These are phyloP conservation scores for Verasper variegatus DNA, from an alignment of 2,113 vertebrate species.

Conservation along the genomic window DNA sequence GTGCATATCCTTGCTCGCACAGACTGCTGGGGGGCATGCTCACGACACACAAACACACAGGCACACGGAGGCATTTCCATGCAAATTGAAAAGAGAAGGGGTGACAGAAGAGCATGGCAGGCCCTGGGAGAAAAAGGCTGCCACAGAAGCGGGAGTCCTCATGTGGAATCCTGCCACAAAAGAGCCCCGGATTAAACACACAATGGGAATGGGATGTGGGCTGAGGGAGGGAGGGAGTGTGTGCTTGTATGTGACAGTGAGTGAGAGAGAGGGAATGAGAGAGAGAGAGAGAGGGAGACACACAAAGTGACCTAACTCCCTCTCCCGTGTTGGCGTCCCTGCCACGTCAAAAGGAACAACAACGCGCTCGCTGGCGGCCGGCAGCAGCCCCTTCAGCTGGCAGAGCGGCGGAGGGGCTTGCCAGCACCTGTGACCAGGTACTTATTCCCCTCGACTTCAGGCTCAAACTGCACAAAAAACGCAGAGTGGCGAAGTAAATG, in stretches of 20 bases:
- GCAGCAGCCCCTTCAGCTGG: slow-evolving; percentile 31
- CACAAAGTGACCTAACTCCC: slow-evolving; percentile 59
- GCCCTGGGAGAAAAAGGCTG: slow-evolving; percentile 76
- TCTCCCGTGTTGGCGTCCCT: slow-evolving; percentile 11
- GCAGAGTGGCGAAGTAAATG: slow-evolving; percentile 23
- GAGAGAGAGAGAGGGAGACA: slow-evolving; percentile 41
- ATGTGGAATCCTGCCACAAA: slow-evolving; percentile 85
- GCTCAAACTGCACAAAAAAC: slow-evolving; percentile 9
- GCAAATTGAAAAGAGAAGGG: slow-evolving; percentile 83
- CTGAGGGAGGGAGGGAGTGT: slow-evolving; percentile 47
- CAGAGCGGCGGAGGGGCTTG: not conserved
- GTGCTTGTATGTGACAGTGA: slow-evolving; percentile 16
- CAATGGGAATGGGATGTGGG: slow-evolving; percentile 83
- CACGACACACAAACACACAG: slow-evolving; percentile 68
- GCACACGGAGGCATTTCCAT: slow-evolving; percentile 79
- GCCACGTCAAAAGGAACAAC: slow-evolving; percentile 34
- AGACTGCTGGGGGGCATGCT: slow-evolving; percentile 75
- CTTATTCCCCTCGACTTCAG: slow-evolving; percentile 47
- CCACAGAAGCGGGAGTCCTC: slow-evolving; percentile 80
- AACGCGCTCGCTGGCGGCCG: slow-evolving; percentile 13
- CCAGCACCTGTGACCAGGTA: slow-evolving; percentile 57
- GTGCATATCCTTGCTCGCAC: slow-evolving; percentile 65
- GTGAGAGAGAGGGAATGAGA: slow-evolving; percentile 27
- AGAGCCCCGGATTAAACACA: slow-evolving; percentile 82
- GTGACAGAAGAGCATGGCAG: slow-evolving; percentile 76